Base-by-base conservation (phyloP, 1,140 invertebrate genomes). In the Bombyx mandarina region DNA sequence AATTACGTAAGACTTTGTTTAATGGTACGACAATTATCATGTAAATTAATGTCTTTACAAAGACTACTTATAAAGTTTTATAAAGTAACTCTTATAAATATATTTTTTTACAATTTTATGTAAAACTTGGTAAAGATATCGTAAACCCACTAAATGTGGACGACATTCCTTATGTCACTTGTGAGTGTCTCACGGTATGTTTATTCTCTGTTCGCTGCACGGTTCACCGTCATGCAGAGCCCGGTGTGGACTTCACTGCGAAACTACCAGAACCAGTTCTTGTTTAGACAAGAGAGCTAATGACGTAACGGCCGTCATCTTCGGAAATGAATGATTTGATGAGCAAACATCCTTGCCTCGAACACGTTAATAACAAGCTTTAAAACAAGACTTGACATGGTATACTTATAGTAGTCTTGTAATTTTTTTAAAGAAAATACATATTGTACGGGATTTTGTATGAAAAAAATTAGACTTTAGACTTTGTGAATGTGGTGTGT, bases 121-220 rank as follows among this genome's bases (percentile, higher is more conserved):
- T 35, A 35, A 35, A 3, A 35, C 26, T 2, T 35, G 26, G 2
- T 5, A 35, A 35, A 35, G 4, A 35, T 35, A 35, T 35, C 2
- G 26, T 35, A 35, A 35, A 35, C 4, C 26, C 50, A 51, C 7
- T 26, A 51, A 51, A 8, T 58, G 62, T 79, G 64, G 69, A 55
- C 65, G 10, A 62, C 71, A 57, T 61, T 35, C 64, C 43, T 74
- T 65, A 68, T 47, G 44, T 60, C 50, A 58, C 64, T 61, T 58
- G 50, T 35, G 61, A 75, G 63, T 70, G 65, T 77, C 73, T 77
- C 77, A 75, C 68, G 64, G 67, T 52, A 47, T 79, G 65, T 81
- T 79, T 81, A 72, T 57, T 79, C 56, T 68, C 26, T 60, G 58
- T 69, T 58, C 60, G 61, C 68, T 61, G 66, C 69, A 69, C 66